A percentile compares a stretch with the other conserved stretches of the same genome.
Evolutionary conservation across 2,888 invertebrate species (phyloP).

Genomic region (Monopis laevigella): DNA sequence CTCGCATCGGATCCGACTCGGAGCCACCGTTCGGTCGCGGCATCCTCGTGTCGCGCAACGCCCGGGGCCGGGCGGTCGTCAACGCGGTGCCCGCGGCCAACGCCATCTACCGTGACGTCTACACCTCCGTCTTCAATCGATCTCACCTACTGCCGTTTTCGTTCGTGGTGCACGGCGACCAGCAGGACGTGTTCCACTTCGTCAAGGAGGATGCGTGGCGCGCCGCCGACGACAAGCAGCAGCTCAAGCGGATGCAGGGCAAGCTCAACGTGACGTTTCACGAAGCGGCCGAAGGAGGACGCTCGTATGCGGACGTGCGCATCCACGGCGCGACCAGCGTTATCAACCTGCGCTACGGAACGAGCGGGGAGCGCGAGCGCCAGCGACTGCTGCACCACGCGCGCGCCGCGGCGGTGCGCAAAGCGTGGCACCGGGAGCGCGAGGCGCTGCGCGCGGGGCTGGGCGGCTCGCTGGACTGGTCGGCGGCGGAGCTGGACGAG

Average conservation of each 20-base stretch:
- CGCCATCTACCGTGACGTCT: constrained; percentile 90
- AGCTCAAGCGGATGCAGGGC: constrained; percentile 87
- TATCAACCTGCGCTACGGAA: constrained; percentile 94
- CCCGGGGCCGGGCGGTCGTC: constrained; percentile 82
- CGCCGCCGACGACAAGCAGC: constrained; percentile 87
- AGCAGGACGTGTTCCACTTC: constrained; percentile 93
- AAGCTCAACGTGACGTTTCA: constrained; percentile 93
- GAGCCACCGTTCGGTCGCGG: constrained; percentile 90
- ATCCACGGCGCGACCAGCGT: constrained; percentile 92
- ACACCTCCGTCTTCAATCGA: constrained; percentile 91
- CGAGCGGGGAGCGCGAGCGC: constrained; percentile 88
- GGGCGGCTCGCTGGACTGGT: constrained; percentile 85
- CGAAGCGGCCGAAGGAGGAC: constrained; percentile 80
- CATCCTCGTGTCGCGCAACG: constrained; percentile 83
- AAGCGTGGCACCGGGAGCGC: constrained; percentile 93
- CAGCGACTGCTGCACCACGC: constrained; percentile 91
- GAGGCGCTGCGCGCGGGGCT: constrained; percentile 83
- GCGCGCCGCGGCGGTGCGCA: constrained; percentile 83
- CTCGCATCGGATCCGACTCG: constrained; percentile 82
- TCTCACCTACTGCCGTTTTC: constrained; percentile 88
- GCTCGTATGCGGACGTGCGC: constrained; percentile 85
- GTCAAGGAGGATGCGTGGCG: constrained; percentile 93
- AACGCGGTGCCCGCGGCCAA: constrained; percentile 90
- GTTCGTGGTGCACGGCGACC: constrained; percentile 86
- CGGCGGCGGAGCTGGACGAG: constrained; percentile 87